These are phyloP conservation scores for Lacerta agilis DNA, from an alignment of 2,797 vertebrate genomes.

Conservation along the genomic window DNA sequence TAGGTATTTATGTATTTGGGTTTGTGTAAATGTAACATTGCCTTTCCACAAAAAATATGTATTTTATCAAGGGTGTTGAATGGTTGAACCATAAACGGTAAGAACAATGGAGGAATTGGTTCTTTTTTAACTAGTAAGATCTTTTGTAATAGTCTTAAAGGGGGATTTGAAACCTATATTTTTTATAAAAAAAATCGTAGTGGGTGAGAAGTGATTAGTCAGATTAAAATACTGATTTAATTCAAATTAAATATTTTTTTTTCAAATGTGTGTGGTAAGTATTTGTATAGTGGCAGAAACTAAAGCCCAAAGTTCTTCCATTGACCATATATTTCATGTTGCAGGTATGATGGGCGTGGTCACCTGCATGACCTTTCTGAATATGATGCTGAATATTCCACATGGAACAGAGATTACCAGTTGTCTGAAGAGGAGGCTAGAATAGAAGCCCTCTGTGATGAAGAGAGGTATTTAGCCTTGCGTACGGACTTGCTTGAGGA, in stretches of 20 bases:
- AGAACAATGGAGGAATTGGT: conserved; percentile 81
- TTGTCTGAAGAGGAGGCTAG: conserved; percentile 97
- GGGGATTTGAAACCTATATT: conserved; percentile 67
- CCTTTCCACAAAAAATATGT: conserved; percentile 76
- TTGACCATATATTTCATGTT: conserved; percentile 86
- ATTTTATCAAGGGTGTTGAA: conserved; percentile 82
- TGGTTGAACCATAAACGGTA: conserved; percentile 93
- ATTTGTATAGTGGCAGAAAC: conserved; percentile 62
- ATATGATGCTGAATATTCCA: conserved; percentile 92
- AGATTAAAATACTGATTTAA: conserved; percentile 70
- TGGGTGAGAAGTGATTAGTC: conserved; percentile 74
- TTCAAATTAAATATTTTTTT: conserved; percentile 65
- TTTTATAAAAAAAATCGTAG: conserved; percentile 65
- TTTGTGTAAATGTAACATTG: conserved; percentile 98
- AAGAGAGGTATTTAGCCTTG: conserved; percentile 99
- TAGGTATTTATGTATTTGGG: conserved; percentile 99
- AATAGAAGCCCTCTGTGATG: conserved; percentile 96
- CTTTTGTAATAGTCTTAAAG: conserved; percentile 67
- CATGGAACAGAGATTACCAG: conserved; percentile 97
- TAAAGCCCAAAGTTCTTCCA: conserved; percentile 57
- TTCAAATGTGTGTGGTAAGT: conserved; percentile 78
- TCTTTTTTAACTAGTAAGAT: conserved; percentile 70
- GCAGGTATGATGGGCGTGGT: conserved; percentile 99
- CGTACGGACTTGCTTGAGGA: conserved; percentile 99
- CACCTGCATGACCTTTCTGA: conserved; percentile 99